phyloP scores from a whole-genome alignment of 2,888 invertebrate species.

The Ectobius pallidus region DNA sequence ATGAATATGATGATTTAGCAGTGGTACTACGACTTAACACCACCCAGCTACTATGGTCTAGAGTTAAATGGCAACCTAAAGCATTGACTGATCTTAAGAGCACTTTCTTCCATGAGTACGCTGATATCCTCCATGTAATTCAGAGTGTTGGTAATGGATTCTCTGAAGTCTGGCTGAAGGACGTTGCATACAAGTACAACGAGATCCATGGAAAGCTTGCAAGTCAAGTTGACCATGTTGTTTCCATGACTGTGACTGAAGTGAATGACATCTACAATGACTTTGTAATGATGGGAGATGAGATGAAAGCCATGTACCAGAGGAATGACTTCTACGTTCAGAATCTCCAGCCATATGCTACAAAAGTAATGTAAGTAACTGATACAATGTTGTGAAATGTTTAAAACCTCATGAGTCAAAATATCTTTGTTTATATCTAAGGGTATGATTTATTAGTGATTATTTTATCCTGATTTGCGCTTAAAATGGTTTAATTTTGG shows the following conservation, averaged over 20 bases:
- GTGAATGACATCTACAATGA: constrained; percentile 43
- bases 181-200: constrained; percentile 38
- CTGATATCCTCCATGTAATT: constrained; percentile 37
- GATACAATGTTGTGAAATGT: not conserved
- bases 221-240: constrained; percentile 34
- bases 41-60: constrained; percentile 47
- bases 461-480: no score
- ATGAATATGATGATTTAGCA: constrained; percentile 46
- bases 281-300: constrained; percentile 38
- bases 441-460: no score
- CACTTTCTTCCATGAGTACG: constrained; percentile 39
- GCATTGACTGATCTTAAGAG: constrained; percentile 43
- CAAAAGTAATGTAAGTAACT: constrained; percentile 37
- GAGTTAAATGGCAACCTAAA: constrained; percentile 48
- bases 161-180: constrained; percentile 41
- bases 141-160: constrained; percentile 35
- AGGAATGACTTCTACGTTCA: constrained; percentile 47
- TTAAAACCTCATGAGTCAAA: not conserved
- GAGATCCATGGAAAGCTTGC: constrained; percentile 30
- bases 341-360: constrained; percentile 42
- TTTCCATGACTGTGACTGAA: constrained; percentile 38
- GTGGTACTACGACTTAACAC: constrained; percentile 48
- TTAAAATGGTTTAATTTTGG: no score
- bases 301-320: constrained; percentile 44
- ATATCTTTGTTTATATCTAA: no score